phyloP scores from a whole-genome alignment of 2,888 invertebrate species.

The Sinohyriopsis cumingii region DNA sequence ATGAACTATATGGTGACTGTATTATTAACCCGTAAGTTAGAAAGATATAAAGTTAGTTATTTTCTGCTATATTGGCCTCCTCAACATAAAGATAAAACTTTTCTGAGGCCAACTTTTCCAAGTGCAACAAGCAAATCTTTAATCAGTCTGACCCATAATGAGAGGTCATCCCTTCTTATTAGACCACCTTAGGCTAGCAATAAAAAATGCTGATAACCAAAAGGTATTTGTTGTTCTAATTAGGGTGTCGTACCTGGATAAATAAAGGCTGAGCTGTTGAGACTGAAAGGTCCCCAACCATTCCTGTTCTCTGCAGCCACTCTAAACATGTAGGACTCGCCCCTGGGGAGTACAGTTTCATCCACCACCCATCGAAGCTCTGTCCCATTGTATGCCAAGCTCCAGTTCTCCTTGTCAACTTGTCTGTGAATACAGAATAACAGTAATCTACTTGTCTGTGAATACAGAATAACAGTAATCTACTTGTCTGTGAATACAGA shows the following conservation, averaged over 20 bases:
- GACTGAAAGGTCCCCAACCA: conserved; percentile 87
- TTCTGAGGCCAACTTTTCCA: no score
- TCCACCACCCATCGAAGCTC: conserved; percentile 87
- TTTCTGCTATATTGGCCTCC: no score
- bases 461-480: conserved; percentile 2
- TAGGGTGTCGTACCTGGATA: conserved; percentile 42
- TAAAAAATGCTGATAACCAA: no score
- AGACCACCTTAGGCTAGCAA: no score
- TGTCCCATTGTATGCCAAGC: conserved; percentile 63
- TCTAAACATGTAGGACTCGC: conserved; percentile 81
- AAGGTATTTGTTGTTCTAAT: no score
- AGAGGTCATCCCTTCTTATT: no score
- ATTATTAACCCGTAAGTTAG: no score
- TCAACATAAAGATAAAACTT: no score
- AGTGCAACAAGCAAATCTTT: no score
- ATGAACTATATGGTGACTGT: no score
- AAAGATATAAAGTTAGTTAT: no score
- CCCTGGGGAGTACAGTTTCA: conserved; percentile 75
- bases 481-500: conserved; percentile 20
- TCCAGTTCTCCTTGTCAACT: conserved; percentile 56
- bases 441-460: conserved; percentile 18
- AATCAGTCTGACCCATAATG: no score
- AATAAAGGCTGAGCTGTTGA: conserved; percentile 77
- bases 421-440: conserved; percentile 16
- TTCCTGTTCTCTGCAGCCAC: conserved; percentile 84